phyloP scores from a whole-genome alignment of 2,888 invertebrate species.

The Orthosia cruda region DNA sequence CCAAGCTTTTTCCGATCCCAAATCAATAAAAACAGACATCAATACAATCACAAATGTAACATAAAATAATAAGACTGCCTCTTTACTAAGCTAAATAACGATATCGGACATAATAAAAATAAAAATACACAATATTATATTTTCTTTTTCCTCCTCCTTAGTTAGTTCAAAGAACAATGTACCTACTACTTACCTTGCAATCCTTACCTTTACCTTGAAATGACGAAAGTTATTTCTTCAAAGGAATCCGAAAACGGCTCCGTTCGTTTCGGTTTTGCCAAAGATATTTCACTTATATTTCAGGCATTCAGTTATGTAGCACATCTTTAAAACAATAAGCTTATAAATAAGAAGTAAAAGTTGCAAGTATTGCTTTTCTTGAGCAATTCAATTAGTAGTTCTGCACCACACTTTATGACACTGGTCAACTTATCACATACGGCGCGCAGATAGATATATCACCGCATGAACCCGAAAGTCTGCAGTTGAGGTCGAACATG shows the following conservation, averaged over 20 bases:
- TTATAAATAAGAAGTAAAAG: background rate
- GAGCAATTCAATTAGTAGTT: too few species aligned
- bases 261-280: too few species aligned
- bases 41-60: conserved; percentile 21
- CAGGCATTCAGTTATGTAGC: conserved; percentile 35
- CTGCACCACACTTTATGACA: too few species aligned
- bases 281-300: conserved; percentile 45
- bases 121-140: conserved; percentile 25
- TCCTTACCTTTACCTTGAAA: too few species aligned
- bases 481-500: too few species aligned
- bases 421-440: too few species aligned
- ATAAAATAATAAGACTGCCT: conserved; percentile 42
- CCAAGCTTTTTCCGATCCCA: background rate
- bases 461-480: too few species aligned
- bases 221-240: too few species aligned
- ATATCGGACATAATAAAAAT: conserved; percentile 38
- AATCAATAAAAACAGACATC: conserved; percentile 19
- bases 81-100: conserved; percentile 43
- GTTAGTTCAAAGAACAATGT: background rate
- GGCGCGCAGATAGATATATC: too few species aligned
- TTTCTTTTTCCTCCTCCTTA: conserved; percentile 12
- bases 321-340: conserved; percentile 44
- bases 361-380: too few species aligned
- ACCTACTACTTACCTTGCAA: too few species aligned
- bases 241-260: too few species aligned